phyloP scores from a whole-genome alignment of 2,797 vertebrate genomes.

The Alouatta caraya region DNA sequence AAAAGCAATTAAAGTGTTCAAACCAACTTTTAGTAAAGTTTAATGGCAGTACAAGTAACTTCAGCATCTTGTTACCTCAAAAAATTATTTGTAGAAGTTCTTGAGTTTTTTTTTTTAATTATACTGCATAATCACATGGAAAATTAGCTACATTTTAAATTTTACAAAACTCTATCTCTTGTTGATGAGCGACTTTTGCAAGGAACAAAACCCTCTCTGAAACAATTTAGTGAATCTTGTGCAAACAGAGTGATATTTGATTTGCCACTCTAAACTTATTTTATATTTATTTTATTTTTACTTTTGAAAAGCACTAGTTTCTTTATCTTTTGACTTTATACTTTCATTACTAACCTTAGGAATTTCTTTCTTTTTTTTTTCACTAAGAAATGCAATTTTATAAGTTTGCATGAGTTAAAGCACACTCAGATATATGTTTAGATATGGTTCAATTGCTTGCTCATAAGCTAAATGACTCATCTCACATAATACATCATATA shows the following conservation, averaged over 20 bases:
- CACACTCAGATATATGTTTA: background rate
- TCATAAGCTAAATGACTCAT: background rate
- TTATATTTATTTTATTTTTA: background rate
- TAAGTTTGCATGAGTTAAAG: background rate
- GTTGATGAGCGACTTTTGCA: background rate
- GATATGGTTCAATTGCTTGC: background rate
- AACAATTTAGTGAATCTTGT: background rate
- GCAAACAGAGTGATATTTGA: background rate
- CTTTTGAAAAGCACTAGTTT: background rate
- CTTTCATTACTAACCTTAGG: background rate
- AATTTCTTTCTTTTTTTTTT: background rate
- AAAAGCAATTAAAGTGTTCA: slow-evolving; percentile 40
- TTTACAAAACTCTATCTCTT: background rate
- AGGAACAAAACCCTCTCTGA: background rate
- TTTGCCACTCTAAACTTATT: background rate
- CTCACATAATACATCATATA: background rate
- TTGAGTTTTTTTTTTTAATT: slow-evolving; percentile 27
- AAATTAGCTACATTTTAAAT: slow-evolving; percentile 5
- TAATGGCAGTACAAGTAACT: background rate
- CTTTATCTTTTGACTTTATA: background rate
- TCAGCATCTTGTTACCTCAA: background rate
- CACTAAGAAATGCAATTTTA: background rate
- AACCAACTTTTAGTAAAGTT: slow-evolving; percentile 40
- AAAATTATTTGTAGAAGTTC: background rate
- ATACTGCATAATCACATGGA: background rate